phyloP scores from a whole-genome alignment of 2,797 vertebrate species.

The Sarcophilus harrisii region DNA sequence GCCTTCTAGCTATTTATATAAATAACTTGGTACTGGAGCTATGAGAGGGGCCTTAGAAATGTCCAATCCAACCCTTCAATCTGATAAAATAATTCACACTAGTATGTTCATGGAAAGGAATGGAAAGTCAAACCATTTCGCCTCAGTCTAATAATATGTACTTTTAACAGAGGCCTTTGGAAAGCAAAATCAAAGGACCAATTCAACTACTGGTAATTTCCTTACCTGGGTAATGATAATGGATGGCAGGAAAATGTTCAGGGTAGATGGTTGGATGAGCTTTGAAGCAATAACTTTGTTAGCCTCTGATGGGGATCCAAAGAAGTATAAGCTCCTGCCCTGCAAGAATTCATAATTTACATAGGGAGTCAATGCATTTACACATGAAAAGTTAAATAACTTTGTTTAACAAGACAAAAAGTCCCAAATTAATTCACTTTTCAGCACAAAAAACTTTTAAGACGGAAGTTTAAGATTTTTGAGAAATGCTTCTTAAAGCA shows the following conservation, averaged over 20 bases:
- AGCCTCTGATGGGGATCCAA: background rate
- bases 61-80: background rate
- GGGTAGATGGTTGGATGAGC: background rate
- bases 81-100: background rate
- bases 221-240: background rate
- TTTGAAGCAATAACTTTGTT: background rate
- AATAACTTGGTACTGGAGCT: background rate
- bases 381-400: background rate
- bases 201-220: background rate
- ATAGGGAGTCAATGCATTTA: background rate
- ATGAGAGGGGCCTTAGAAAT: background rate
- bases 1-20: background rate
- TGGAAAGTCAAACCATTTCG: background rate
- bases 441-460: background rate
- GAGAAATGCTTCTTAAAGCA: too few relatives aligned
- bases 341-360: background rate
- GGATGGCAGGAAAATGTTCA: background rate
- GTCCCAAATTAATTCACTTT: background rate
- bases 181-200: too few relatives aligned
- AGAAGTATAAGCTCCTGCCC: background rate
- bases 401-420: background rate
- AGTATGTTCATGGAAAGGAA: background rate
- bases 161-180: background rate
- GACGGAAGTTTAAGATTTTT: too few relatives aligned
- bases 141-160: background rate